Evolutionary conservation across 2,888 invertebrate genomes (phyloP).

Genomic region (Orgyia antiqua): DNA sequence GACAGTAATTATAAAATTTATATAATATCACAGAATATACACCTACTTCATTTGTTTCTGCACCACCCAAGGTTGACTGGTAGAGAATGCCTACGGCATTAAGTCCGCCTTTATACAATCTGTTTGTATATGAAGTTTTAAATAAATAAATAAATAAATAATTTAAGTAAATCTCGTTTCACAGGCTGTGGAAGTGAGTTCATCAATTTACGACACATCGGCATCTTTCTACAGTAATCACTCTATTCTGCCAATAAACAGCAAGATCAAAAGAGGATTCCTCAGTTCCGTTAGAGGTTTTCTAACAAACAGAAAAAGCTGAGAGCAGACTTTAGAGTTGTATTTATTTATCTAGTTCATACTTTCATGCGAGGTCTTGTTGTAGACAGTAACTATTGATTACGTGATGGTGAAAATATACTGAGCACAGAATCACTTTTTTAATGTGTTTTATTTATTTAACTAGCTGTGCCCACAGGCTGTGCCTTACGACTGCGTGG

Average conservation of each 20-base stretch:
- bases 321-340: slow-evolving; percentile 14
- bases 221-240: slow-evolving; percentile 63
- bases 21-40: too few species aligned
- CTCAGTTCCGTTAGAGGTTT: slow-evolving; percentile 55
- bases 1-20: too few species aligned
- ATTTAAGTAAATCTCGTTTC: too few species aligned
- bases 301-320: slow-evolving; percentile 42
- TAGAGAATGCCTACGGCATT: too few species aligned
- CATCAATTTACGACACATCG: slow-evolving; percentile 62
- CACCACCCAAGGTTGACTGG: too few species aligned
- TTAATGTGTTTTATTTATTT: too few species aligned
- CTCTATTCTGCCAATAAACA: slow-evolving; percentile 40
- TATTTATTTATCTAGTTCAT: slow-evolving; percentile 17
- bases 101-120: too few species aligned
- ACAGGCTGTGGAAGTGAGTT: slow-evolving; percentile 56
- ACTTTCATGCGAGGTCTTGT: slow-evolving; percentile 9
- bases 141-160: too few species aligned
- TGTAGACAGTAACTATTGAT: slow-evolving; percentile 12
- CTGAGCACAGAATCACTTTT: slow-evolving; percentile 1
- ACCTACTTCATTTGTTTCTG: too few species aligned
- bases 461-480: too few species aligned
- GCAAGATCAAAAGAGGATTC: slow-evolving; percentile 53
- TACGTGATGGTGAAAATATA: slow-evolving; percentile 12
- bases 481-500: too few species aligned
- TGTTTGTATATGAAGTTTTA: too few species aligned